Evolutionary conservation across 2,888 invertebrate species (phyloP), one percentile per base, ranked within the genome.

Genomic region (Ormyrus nitidulus): DNA sequence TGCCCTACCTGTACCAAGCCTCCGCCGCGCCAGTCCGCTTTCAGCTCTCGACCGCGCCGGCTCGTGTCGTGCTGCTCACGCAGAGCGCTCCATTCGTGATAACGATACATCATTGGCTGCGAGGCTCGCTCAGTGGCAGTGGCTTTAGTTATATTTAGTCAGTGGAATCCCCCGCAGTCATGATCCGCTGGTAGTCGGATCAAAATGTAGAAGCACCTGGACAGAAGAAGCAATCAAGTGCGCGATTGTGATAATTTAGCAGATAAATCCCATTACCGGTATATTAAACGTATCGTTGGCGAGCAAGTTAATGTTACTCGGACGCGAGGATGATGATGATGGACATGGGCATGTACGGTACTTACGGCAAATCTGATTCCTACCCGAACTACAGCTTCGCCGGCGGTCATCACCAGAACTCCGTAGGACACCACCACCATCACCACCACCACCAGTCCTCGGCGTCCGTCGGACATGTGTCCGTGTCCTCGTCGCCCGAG

Each of bases 341-440:
- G 95, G 95, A 95, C 93, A 93, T 95, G 93, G 94, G 95, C 89
- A 95, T 95, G 94, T 95, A 95, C 92, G 94, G 94, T 89, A 89
- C 89, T 82, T 90, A 90, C 87, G 88, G 88, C 86, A 90, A 90
- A 86, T 86, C 89, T 86, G 90, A 90, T 85, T 86, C 89, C 81
- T 90, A 90, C 83, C 88, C 89, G 64, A 88, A 87, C 83, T 89
- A 89, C 85, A 87, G 87, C 70, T 89, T 87, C 83, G 85, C 86
- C 70, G 85, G 85, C 64, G 79, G 84, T 81, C 82, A 82, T 66
- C 84, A 85, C 51, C 83, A 84, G 51, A 76, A 81, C 79, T 86
- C 83, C 85, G 89, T 81, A 89, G 90, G 86, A 86, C 81, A 82
- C 11, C 78, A 76, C 53, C 81, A 78, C 44, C 83, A 84, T 75